These are phyloP conservation scores for Daktulosphaira vitifoliae DNA, from an alignment of 1,140 invertebrate genomes.

Conservation along the genomic window DNA sequence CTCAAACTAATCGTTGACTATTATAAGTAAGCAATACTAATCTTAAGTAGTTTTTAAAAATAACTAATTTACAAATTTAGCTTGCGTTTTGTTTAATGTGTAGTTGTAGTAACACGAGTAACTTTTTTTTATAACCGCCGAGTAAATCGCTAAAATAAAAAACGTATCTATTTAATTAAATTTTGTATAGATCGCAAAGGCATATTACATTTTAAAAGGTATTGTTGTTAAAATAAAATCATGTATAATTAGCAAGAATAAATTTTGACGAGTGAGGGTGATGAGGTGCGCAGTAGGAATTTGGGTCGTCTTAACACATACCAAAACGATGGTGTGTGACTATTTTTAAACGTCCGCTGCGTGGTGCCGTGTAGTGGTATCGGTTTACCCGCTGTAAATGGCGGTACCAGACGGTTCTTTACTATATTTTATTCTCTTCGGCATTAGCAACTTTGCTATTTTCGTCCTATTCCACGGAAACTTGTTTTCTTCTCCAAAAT, in stretches of 20 bases:
- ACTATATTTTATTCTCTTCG: conserved; percentile 27
- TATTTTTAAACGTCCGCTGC: conserved; percentile 34
- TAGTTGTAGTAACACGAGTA: too few relatives aligned
- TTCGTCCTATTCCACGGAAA: conserved; percentile 23
- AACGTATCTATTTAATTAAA: too few relatives aligned
- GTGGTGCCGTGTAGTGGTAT: conserved; percentile 29
- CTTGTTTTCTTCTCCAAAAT: conserved; percentile 10
- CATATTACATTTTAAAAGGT: too few relatives aligned
- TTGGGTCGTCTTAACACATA: conserved; percentile 28
- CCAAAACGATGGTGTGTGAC: conserved; percentile 15
- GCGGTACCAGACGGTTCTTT: conserved; percentile 25
- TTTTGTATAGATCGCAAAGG: too few relatives aligned
- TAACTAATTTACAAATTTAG: too few relatives aligned
- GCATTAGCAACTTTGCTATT: conserved; percentile 33
- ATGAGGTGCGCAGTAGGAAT: conserved; percentile 17
- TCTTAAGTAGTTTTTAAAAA: too few relatives aligned
- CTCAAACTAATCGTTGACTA: too few relatives aligned
- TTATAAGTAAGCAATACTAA: too few relatives aligned
- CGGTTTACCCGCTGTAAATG: conserved; percentile 32
- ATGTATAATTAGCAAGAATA: conserved; percentile 10
- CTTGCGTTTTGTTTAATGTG: neutral
- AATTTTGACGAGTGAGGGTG: neutral
- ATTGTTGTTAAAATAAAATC: conserved; percentile 8
- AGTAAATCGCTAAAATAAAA: too few relatives aligned
- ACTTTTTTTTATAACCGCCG: too few relatives aligned